Evolutionary conservation across 2,113 vertebrate genomes (phyloP).

Genomic region (Cavia porcellus): DNA sequence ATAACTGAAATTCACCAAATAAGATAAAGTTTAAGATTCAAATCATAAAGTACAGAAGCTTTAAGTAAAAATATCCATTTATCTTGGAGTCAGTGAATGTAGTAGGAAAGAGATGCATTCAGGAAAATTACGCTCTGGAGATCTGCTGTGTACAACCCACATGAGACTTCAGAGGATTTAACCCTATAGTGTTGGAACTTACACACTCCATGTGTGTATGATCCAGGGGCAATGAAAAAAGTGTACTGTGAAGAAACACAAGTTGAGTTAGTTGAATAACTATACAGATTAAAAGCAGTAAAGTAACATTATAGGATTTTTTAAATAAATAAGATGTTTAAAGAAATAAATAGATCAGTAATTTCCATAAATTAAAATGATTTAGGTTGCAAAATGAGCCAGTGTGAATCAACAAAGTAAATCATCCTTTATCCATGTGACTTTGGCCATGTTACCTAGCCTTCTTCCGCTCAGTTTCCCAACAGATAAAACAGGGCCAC

Average conservation of each 20-base stretch:
- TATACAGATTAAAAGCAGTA: neutral
- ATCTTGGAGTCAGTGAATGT: neutral
- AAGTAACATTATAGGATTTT: neutral
- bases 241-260: neutral
- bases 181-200: neutral
- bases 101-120: neutral
- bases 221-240: neutral
- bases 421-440: neutral
- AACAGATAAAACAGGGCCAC: neutral
- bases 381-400: neutral
- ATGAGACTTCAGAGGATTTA: neutral
- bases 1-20: neutral
- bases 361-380: neutral
- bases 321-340: neutral
- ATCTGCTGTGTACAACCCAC: fast-evolving
- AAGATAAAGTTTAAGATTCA: neutral
- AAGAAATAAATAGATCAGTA: neutral
- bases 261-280: neutral
- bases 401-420: neutral
- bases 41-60: neutral
- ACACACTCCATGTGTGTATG: neutral
- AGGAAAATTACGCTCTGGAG: neutral
- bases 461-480: fast-evolving
- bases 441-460: neutral
- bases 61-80: neutral